Percentiles rank a stretch among this genome's conserved stretches.
phyloP scores from a whole-genome alignment of 35 echinoderm and acorn worm genomes.

The Nesometra sesokonis region DNA sequence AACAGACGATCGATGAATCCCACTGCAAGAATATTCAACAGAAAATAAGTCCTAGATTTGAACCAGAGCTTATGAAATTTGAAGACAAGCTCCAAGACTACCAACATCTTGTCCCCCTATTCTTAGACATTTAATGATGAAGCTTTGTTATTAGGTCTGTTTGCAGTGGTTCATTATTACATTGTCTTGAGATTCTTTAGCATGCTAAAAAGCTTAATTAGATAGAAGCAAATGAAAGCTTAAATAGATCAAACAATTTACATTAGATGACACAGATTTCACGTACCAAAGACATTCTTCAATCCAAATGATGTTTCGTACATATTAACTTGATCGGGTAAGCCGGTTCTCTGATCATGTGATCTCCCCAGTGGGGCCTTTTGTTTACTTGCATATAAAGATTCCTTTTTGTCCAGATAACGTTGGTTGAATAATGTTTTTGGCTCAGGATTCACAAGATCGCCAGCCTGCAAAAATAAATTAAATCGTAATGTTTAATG shows the following conservation, averaged over 20 bases:
- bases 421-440: conserved; percentile 83
- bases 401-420: conserved; percentile 75
- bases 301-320: conserved; percentile 47
- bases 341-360: conserved; percentile 70
- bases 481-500: too few species aligned
- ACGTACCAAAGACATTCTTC: conserved; percentile 93
- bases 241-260: background rate
- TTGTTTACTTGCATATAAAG: conserved; percentile 77
- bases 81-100: too few species aligned
- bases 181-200: background rate
- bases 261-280: background rate
- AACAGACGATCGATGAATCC: too few species aligned
- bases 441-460: conserved; percentile 63
- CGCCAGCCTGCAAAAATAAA: conserved; percentile 58
- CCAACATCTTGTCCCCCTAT: too few species aligned
- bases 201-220: background rate
- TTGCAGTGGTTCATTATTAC: background rate
- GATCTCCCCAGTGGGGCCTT: conserved; percentile 78
- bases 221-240: background rate
- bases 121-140: too few species aligned
- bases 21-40: too few species aligned
- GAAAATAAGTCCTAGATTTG: too few species aligned
- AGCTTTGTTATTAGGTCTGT: too few species aligned
- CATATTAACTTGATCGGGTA: conserved; percentile 55
- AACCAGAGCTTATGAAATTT: too few species aligned